Percentiles rank a stretch among this genome's conserved stretches.
Conservation (phyloP, 1,140 invertebrate species). For the Listronotus oregonensis region DNA sequence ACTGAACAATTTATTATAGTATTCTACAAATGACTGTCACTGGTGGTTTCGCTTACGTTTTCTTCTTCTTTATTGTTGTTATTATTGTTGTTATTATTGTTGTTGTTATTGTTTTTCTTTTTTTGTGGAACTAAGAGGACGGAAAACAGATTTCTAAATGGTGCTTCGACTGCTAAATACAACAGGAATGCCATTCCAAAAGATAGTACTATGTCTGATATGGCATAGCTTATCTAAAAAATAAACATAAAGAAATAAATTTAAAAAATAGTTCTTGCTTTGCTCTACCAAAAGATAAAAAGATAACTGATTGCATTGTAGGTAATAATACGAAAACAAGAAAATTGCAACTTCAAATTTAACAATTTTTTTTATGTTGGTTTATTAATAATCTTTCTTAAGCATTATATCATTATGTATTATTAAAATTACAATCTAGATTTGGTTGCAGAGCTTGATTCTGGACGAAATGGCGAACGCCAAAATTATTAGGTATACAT, state of each 20-base stretch:
- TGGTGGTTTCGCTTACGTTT: constrained; percentile 35
- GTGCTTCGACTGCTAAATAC: constrained; percentile 59
- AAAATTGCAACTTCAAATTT: too few relatives aligned
- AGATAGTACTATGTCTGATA: constrained; percentile 55
- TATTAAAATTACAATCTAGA: too few relatives aligned
- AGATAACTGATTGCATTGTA: not conserved
- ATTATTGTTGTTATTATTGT: not conserved
- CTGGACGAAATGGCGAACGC: too few relatives aligned
- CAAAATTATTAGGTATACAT: too few relatives aligned
- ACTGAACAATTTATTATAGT: not conserved
- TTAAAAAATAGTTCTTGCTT: not conserved
- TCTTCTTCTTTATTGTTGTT: constrained; percentile 27
- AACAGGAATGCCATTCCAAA: constrained; percentile 54
- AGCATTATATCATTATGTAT: too few relatives aligned
- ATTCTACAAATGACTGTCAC: constrained; percentile 41
- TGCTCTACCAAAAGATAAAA: not conserved
- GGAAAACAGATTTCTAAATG: constrained; percentile 56
- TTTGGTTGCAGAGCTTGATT: too few relatives aligned
- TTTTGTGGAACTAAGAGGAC: constrained; percentile 26
- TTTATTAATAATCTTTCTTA: too few relatives aligned
- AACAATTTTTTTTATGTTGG: too few relatives aligned
- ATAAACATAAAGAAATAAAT: not conserved
- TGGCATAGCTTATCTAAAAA: constrained; percentile 44
- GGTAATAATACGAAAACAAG: too few relatives aligned
- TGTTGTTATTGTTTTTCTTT: constrained; percentile 13